Evolutionary conservation across 2,888 invertebrate genomes (phyloP).

Genomic region (Tanypteryx hageni): DNA sequence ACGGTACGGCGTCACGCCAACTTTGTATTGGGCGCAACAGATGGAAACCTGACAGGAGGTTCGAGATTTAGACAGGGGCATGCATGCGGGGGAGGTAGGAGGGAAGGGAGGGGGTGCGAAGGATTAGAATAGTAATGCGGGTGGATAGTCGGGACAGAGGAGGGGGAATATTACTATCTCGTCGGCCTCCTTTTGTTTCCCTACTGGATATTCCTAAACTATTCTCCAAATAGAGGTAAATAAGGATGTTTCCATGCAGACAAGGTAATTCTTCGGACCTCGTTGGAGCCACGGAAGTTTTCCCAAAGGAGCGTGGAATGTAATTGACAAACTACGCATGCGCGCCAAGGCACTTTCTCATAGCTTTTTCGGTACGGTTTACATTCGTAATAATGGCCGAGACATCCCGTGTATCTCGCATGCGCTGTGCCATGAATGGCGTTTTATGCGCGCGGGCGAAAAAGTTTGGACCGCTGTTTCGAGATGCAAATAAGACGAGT

Average conservation of each 20-base stretch:
- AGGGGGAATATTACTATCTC: conserved; percentile 14
- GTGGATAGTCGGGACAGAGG: not conserved
- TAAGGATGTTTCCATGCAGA: conserved; percentile 60
- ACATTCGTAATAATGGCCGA: not conserved
- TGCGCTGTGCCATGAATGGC: not conserved
- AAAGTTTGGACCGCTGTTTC: not conserved
- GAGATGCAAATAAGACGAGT: not conserved
- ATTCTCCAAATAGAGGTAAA: conserved; percentile 33
- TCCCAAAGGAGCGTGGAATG: conserved; percentile 1
- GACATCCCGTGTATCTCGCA: not conserved
- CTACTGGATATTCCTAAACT: not conserved
- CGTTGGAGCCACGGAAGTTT: conserved; percentile 8
- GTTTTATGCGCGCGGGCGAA: not conserved
- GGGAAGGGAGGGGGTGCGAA: not conserved
- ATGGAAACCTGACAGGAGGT: conserved; percentile 44
- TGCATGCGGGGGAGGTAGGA: not conserved
- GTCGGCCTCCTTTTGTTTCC: conserved; percentile 44
- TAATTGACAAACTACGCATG: not conserved
- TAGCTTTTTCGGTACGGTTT: not conserved
- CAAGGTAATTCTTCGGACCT: not conserved
- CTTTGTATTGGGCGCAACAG: conserved; percentile 54
- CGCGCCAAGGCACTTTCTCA: not conserved
- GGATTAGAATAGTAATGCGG: conserved; percentile 55
- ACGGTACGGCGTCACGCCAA: conserved; percentile 15
- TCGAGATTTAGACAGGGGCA: not conserved